Evolutionary conservation across 2,797 vertebrate species (phyloP).

Genomic region (Numenius phaeopus): DNA sequence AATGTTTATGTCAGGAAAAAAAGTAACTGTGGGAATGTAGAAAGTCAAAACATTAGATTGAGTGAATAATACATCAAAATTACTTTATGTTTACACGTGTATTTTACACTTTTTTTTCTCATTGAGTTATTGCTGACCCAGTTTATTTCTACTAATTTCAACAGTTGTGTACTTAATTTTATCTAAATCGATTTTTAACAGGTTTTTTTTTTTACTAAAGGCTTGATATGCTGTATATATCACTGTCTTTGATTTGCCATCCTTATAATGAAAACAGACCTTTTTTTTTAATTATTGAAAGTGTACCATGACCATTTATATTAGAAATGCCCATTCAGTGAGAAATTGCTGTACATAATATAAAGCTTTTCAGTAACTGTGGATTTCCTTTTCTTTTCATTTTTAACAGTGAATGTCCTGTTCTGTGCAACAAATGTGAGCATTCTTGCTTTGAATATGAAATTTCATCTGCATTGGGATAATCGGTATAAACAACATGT

Average conservation of each 20-base stretch:
- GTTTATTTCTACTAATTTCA: neutral
- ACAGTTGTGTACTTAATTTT: neutral
- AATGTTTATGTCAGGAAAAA: neutral
- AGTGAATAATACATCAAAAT: neutral
- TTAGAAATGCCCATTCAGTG: neutral
- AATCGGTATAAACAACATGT: neutral
- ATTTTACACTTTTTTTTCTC: neutral
- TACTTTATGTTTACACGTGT: neutral
- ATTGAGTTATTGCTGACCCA: neutral
- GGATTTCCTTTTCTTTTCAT: neutral
- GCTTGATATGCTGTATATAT: neutral
- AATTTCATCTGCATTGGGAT: slow-evolving; percentile 72
- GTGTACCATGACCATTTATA: neutral
- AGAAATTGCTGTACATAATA: neutral
- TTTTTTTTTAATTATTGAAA: neutral
- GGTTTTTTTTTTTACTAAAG: neutral
- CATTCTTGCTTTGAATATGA: slow-evolving; percentile 6
- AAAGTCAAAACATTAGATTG: neutral
- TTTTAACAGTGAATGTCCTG: slow-evolving; percentile 38
- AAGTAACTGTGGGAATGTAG: neutral
- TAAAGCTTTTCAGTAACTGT: neutral
- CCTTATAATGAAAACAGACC: neutral
- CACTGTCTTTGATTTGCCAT: neutral
- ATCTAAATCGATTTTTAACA: neutral
- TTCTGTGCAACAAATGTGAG: slow-evolving; percentile 65